A percentile compares a stretch with the other conserved stretches of the same genome.
phyloP scores from a whole-genome alignment of 30 jellyfish, hydroid and myxozoan genomes.

The Haliclystus octoradiatus region DNA sequence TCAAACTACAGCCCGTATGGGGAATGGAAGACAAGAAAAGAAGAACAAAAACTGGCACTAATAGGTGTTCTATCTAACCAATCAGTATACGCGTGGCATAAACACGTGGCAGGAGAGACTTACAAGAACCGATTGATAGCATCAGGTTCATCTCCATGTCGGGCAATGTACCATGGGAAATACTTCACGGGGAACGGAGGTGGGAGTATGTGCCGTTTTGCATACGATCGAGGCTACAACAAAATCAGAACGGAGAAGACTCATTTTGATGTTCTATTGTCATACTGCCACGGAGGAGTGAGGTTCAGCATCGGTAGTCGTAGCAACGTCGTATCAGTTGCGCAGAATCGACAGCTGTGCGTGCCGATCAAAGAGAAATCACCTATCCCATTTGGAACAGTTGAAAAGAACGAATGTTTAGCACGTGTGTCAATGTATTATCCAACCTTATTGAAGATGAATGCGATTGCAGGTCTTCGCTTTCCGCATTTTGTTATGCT shows the following conservation, averaged over 20 bases:
- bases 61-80: no score
- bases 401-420: background rate
- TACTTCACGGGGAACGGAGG: background rate
- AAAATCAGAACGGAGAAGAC: background rate
- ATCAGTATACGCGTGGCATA: no score
- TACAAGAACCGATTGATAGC: no score
- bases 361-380: background rate
- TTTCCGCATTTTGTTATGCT: background rate
- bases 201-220: background rate
- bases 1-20: no score
- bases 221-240: background rate
- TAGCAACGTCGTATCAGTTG: background rate
- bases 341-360: background rate
- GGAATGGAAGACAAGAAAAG: no score
- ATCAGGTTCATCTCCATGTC: no score
- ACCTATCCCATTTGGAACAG: background rate
- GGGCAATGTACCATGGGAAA: background rate
- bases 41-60: no score
- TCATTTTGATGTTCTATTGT: background rate
- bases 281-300: background rate
- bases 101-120: no score
- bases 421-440: background rate
- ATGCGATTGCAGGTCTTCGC: background rate
- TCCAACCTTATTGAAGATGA: background rate
- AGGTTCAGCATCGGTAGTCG: no score